phyloP scores from a whole-genome alignment of 2,888 invertebrate genomes.

The Icerya purchasi region DNA sequence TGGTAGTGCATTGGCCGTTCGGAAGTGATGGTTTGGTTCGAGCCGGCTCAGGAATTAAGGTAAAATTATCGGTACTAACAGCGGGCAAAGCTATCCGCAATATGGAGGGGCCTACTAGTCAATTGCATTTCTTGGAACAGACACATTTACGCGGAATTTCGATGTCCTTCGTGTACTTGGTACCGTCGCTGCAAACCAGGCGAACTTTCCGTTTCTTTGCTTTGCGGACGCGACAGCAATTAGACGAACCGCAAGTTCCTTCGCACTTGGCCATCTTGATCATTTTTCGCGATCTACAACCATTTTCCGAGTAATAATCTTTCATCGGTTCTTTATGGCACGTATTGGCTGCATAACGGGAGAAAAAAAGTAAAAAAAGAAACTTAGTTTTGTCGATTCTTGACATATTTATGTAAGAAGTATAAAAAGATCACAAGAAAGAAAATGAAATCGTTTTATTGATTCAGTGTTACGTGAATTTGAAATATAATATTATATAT shows the following conservation, averaged over 20 bases:
- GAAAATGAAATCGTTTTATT: too few relatives aligned
- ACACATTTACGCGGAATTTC: conserved; percentile 93
- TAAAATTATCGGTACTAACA: neutral
- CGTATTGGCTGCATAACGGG: conserved; percentile 44
- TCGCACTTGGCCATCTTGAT: conserved; percentile 74
- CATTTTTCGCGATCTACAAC: conserved; percentile 73
- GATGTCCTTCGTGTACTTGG: conserved; percentile 83
- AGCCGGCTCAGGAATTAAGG: conserved; percentile 14
- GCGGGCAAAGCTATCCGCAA: conserved; percentile 1
- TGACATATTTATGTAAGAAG: too few relatives aligned
- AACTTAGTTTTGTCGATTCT: too few relatives aligned
- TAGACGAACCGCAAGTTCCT: conserved; percentile 38
- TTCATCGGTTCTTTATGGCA: conserved; percentile 76
- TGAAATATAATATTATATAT: too few relatives aligned
- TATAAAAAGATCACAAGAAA: too few relatives aligned
- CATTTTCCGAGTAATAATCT: conserved; percentile 74
- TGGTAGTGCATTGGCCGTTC: neutral
- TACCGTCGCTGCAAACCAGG: conserved; percentile 77
- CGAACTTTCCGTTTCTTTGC: conserved; percentile 86
- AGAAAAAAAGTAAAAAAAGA: too few relatives aligned
- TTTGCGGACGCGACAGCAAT: conserved; percentile 77
- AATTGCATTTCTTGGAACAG: conserved; percentile 78
- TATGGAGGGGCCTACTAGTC: conserved; percentile 21
- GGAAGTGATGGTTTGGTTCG: conserved; percentile 13
- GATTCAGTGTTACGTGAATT: too few relatives aligned